A percentile compares a stretch with the other conserved stretches of the same genome.
Conservation (phyloP, 2,113 vertebrate genomes). For the Scomber japonicus region DNA sequence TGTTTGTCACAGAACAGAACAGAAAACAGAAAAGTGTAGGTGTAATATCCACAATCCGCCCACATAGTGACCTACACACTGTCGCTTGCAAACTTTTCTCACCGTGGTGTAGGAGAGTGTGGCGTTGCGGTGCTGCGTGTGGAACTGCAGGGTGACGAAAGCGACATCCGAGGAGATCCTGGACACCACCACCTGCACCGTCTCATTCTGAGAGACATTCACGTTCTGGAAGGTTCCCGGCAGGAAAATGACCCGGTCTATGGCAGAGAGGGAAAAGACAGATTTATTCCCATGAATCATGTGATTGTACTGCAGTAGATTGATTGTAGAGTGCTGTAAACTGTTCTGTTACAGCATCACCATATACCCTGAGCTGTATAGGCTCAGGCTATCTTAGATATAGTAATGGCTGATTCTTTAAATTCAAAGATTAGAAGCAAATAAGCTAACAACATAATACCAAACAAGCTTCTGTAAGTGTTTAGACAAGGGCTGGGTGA, state of each 20-base stretch:
- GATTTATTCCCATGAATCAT: no score
- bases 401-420: no score
- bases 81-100: slow-evolving; percentile 24
- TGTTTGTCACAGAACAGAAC: not conserved
- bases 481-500: no score
- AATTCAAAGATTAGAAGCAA: no score
- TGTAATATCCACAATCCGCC: not conserved
- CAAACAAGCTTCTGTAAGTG: no score
- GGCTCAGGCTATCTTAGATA: no score
- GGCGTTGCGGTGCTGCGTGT: slow-evolving; percentile 88
- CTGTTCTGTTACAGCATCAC: no score
- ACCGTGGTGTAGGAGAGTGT: slow-evolving; percentile 91
- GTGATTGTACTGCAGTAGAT: no score
- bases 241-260: slow-evolving; percentile 90
- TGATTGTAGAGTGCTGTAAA: no score
- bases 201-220: slow-evolving; percentile 83
- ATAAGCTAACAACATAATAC: no score
- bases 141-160: slow-evolving; percentile 91
- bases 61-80: no score
- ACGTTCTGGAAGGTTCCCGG: slow-evolving; percentile 91
- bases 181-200: slow-evolving; percentile 87
- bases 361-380: no score
- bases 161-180: slow-evolving; percentile 86
- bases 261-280: not conserved
- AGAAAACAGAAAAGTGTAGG: not conserved